A percentile compares a stretch with the other conserved stretches of the same genome.
Conservation (phyloP, 2,113 vertebrate genomes). For the Notarius quadriscutis region DNA sequence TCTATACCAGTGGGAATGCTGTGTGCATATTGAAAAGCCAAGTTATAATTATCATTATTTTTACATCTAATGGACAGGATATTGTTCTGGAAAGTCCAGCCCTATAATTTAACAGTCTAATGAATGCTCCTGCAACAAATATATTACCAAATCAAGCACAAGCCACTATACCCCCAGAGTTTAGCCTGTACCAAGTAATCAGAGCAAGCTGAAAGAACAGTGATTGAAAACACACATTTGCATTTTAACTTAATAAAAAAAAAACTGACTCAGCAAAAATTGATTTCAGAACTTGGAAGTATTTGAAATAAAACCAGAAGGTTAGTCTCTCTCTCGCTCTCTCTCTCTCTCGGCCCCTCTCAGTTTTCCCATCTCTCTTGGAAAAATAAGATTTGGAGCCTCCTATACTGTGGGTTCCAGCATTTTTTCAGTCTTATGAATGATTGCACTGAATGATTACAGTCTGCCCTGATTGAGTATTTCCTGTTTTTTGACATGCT, state of each 20-base stretch:
- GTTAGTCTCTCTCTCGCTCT: background rate
- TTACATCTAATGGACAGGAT: conserved; percentile 20
- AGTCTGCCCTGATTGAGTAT: conserved; percentile 31
- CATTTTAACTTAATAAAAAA: background rate
- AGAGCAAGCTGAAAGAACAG: background rate
- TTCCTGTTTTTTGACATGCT: conserved; percentile 34
- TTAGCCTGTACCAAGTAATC: background rate
- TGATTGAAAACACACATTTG: background rate
- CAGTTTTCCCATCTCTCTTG: background rate
- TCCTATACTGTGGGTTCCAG: background rate
- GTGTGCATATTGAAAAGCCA: conserved; percentile 10
- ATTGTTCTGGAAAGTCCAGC: conserved; percentile 23
- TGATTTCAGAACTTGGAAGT: background rate
- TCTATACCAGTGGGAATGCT: background rate
- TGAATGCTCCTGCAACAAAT: conserved; percentile 2
- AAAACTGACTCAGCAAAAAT: background rate
- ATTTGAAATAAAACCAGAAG: background rate
- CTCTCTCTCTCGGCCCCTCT: background rate
- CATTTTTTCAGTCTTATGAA: conserved; percentile 20
- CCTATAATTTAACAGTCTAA: conserved; percentile 10
- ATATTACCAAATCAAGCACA: conserved; percentile 1
- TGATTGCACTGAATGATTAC: conserved; percentile 23
- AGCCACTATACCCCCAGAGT: background rate
- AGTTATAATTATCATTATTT: conserved; percentile 27
- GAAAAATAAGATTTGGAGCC: conserved; percentile 10